Conservation (phyloP, 2,113 vertebrate genomes). For the Bettongia penicillata region DNA sequence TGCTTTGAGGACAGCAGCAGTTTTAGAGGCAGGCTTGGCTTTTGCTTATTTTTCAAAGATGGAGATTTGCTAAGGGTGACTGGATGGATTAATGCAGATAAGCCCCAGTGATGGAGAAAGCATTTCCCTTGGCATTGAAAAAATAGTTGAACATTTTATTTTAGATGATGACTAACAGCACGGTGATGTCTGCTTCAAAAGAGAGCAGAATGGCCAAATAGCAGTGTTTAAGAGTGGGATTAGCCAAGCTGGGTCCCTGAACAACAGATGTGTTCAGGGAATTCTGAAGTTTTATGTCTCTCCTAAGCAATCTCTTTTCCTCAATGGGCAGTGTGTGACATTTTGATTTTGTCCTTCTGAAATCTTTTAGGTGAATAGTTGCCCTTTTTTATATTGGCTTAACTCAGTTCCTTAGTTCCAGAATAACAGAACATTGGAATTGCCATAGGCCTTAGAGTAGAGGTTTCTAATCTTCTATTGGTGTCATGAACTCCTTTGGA, state of each 20-base stretch:
- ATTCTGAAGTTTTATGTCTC: conserved; percentile 15
- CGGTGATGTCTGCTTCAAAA: background rate
- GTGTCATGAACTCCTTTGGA: background rate
- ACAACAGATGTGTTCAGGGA: background rate
- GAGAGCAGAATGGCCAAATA: background rate
- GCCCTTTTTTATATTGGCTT: background rate
- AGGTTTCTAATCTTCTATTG: background rate
- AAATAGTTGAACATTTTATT: background rate
- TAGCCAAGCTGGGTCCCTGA: background rate
- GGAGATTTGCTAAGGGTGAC: background rate
- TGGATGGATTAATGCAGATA: background rate
- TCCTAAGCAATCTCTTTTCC: background rate
- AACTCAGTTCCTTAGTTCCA: background rate
- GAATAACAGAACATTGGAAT: background rate
- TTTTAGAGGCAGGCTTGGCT: background rate
- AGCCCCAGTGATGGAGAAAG: background rate
- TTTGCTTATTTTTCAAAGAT: conserved; percentile 4
- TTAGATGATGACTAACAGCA: conserved; percentile 22
- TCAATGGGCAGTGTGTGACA: background rate
- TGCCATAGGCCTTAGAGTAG: background rate
- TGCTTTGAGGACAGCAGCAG: conserved; percentile 4
- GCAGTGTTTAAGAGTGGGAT: conserved; percentile 15
- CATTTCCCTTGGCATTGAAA: background rate
- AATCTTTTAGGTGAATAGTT: background rate
- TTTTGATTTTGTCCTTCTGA: background rate